These are phyloP conservation scores for Nanger granti DNA, from an alignment of 2,113 vertebrate genomes.

Conservation along the genomic window DNA sequence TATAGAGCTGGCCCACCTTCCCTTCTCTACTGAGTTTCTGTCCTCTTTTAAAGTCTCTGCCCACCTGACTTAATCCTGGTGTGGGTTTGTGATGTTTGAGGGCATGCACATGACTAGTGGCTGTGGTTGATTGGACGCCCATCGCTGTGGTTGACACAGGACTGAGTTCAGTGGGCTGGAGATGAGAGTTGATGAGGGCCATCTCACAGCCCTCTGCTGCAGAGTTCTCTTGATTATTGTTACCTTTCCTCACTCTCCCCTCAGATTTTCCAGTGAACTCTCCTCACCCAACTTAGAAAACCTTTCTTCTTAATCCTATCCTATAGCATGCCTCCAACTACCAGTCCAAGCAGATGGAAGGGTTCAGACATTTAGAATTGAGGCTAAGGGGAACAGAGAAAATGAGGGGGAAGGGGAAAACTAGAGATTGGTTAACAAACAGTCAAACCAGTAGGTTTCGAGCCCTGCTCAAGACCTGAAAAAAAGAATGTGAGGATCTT, in stretches of 20 bases:
- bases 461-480: neutral
- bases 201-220: neutral
- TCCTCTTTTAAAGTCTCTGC: slow-evolving; percentile 39
- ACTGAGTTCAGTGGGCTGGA: slow-evolving; percentile 8
- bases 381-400: neutral
- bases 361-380: neutral
- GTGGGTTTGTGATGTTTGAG: slow-evolving; percentile 44
- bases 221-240: neutral
- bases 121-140: slow-evolving; percentile 1
- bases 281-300: neutral
- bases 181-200: neutral
- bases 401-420: neutral
- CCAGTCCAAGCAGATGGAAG: neutral
- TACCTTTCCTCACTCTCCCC: neutral
- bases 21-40: neutral
- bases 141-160: neutral
- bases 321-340: neutral
- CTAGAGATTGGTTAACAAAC: neutral
- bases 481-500: neutral
- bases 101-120: neutral
- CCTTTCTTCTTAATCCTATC: neutral
- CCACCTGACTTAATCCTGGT: neutral
- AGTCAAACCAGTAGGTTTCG: neutral
- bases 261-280: neutral
- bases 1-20: neutral